Evolutionary conservation across 1,140 invertebrate species (phyloP).

Genomic region (Drosophila lini): DNA sequence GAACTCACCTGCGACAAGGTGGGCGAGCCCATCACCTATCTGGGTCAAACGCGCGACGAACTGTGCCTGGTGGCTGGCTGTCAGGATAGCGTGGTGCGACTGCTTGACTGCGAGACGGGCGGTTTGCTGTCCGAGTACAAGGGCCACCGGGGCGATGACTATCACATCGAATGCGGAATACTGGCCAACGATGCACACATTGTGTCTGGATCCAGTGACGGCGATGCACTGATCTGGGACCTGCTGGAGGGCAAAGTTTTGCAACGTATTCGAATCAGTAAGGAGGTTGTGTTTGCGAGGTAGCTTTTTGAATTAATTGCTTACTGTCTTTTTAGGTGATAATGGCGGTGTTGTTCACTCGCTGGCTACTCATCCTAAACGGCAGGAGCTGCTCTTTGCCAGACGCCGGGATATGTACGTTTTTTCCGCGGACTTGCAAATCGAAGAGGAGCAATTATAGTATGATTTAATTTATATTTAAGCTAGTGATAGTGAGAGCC

Average conservation of each 20-base stretch:
- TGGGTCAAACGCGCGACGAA: constrained; percentile 88
- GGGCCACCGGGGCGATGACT: constrained; percentile 92
- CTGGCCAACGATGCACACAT: constrained; percentile 92
- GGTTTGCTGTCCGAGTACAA: constrained; percentile 92
- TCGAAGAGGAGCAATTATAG: constrained; percentile 70
- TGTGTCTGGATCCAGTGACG: constrained; percentile 94
- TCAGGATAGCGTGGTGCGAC: constrained; percentile 91
- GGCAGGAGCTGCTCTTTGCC: constrained; percentile 88
- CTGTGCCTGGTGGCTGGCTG: constrained; percentile 92
- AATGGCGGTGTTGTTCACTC: constrained; percentile 87
- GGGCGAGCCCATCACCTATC: constrained; percentile 91
- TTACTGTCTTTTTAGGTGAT: constrained; percentile 59
- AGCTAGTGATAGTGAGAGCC: neutral
- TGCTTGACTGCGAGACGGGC: constrained; percentile 95
- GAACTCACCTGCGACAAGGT: constrained; percentile 93
- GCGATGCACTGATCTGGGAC: constrained; percentile 95
- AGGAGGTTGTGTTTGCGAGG: constrained; percentile 5
- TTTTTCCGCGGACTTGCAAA: constrained; percentile 84
- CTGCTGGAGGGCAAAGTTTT: constrained; percentile 90
- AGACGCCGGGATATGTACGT: constrained; percentile 88
- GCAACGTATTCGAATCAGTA: constrained; percentile 85
- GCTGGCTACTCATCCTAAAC: constrained; percentile 89
- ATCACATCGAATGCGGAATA: constrained; percentile 94
- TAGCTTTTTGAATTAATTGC: too few species aligned
- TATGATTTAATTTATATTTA: neutral